phyloP scores from a whole-genome alignment of 2,113 vertebrate species.

The Forbesichthys papilliferus region DNA sequence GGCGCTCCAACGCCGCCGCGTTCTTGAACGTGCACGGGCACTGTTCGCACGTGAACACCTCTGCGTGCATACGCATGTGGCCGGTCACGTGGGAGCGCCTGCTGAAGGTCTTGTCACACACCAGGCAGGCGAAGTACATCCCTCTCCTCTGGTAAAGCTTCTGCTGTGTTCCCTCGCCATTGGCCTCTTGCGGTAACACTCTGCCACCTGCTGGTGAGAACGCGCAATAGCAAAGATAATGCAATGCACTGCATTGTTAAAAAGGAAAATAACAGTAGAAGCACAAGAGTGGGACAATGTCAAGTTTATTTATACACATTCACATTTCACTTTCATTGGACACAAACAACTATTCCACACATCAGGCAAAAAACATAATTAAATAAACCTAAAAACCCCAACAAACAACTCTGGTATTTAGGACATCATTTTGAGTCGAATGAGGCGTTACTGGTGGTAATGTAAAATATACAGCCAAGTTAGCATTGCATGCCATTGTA shows the following conservation, averaged over 20 bases:
- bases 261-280: background rate
- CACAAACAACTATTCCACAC: background rate
- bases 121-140: constrained; percentile 46
- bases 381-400: background rate
- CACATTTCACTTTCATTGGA: background rate
- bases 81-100: constrained; percentile 54
- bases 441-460: too few relatives aligned
- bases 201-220: background rate
- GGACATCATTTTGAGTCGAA: too few relatives aligned
- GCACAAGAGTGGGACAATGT: background rate
- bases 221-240: background rate
- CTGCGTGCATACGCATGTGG: constrained; percentile 57
- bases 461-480: too few relatives aligned
- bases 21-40: constrained; percentile 55
- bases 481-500: too few relatives aligned
- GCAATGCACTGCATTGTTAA: background rate
- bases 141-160: constrained; percentile 7
- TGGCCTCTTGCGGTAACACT: background rate
- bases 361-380: background rate
- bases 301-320: background rate
- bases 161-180: constrained; percentile 2
- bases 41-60: constrained; percentile 44
- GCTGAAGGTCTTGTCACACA: constrained; percentile 62
- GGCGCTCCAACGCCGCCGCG: constrained; percentile 11
- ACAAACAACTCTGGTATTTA: background rate